Evolutionary conservation across 2,888 invertebrate genomes (phyloP).

Genomic region (Perizoma flavofasciatum): DNA sequence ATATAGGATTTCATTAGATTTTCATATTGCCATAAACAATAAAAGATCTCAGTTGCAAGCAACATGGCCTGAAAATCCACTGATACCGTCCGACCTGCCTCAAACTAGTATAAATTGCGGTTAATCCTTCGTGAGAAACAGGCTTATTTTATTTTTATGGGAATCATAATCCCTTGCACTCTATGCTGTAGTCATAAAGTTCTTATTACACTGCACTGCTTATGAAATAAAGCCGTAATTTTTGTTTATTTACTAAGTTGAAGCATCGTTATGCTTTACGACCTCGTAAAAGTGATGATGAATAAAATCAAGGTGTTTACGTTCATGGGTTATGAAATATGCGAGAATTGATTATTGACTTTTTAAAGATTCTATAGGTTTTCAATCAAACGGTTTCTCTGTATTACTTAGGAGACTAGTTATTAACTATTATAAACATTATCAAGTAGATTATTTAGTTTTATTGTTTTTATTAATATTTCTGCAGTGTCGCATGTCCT

Average conservation of each 20-base stretch:
- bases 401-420: no score
- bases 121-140: slow-evolving; percentile 30
- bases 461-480: no score
- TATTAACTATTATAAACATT: no score
- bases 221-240: slow-evolving; percentile 27
- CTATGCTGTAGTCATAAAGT: slow-evolving; percentile 20
- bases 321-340: slow-evolving; percentile 27
- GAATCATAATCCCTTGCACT: slow-evolving; percentile 11
- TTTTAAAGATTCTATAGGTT: slow-evolving; percentile 17
- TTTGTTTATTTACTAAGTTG: slow-evolving; percentile 38
- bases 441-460: no score
- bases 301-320: slow-evolving; percentile 38
- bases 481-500: no score
- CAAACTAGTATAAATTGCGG: slow-evolving; percentile 29
- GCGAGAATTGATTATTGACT: slow-evolving; percentile 20
- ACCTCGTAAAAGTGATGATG: slow-evolving; percentile 31
- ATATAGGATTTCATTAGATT: no score
- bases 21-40: no score
- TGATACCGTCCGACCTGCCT: slow-evolving; percentile 22
- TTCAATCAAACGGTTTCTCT: slow-evolving; percentile 9
- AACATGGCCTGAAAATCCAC: slow-evolving; percentile 12
- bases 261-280: slow-evolving; percentile 38
- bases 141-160: slow-evolving; percentile 15
- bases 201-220: slow-evolving; percentile 16
- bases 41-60: slow-evolving; percentile 9